phyloP scores from a whole-genome alignment of 2,797 vertebrate species.

The Chaunax sp. region DNA sequence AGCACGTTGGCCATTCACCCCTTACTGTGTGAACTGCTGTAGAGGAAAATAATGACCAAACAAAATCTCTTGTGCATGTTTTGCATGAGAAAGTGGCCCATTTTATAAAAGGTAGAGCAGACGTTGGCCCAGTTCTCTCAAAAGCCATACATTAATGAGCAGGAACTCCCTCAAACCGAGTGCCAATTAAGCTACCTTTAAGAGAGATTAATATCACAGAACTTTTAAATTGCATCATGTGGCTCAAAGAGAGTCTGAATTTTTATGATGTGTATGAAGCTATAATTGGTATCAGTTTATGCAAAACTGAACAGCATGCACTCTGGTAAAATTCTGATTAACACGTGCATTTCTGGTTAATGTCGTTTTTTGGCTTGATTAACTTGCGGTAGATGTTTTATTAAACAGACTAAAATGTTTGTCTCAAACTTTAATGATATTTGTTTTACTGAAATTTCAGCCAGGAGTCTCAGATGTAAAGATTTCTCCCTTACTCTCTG shows the following conservation, averaged over 20 bases:
- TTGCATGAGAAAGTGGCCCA: slow-evolving; percentile 67
- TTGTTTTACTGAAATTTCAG: slow-evolving; percentile 25
- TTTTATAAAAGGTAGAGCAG: slow-evolving; percentile 55
- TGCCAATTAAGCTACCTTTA: slow-evolving; percentile 40
- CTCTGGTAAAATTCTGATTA: neutral
- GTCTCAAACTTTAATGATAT: slow-evolving; percentile 52
- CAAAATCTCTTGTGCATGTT: slow-evolving; percentile 62
- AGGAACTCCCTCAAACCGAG: slow-evolving; percentile 27
- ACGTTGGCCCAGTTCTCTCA: slow-evolving; percentile 45
- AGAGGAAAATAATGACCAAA: slow-evolving; percentile 72
- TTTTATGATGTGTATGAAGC: neutral
- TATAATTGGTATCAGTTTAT: slow-evolving; percentile 7
- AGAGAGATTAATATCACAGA: slow-evolving; percentile 55
- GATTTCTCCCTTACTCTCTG: neutral
- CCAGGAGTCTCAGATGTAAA: slow-evolving; percentile 17
- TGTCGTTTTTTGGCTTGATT: slow-evolving; percentile 14
- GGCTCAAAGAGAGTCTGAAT: slow-evolving; percentile 6
- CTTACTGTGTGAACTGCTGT: slow-evolving; percentile 64
- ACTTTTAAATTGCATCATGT: slow-evolving; percentile 44
- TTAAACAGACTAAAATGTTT: slow-evolving; percentile 41
- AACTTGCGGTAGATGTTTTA: slow-evolving; percentile 41
- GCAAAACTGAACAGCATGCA: neutral
- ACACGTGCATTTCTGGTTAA: slow-evolving; percentile 6
- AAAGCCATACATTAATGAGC: slow-evolving; percentile 56
- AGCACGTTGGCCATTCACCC: slow-evolving; percentile 66